A percentile compares a stretch with the other conserved stretches of the same genome.
Evolutionary conservation across 2,797 vertebrate genomes (phyloP).

Genomic region (Otus scops): DNA sequence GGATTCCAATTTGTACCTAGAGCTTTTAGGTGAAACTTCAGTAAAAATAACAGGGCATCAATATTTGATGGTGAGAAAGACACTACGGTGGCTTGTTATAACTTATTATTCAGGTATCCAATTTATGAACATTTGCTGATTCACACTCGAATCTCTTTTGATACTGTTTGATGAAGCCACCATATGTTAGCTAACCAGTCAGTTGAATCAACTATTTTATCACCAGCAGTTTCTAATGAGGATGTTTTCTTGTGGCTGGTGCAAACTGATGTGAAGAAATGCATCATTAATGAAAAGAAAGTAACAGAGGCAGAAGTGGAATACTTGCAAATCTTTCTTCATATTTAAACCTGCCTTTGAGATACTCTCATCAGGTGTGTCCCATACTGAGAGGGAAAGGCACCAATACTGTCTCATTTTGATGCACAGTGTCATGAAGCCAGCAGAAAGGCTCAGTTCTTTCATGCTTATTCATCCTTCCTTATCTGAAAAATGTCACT

Average conservation of each 20-base stretch:
- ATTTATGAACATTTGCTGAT: not conserved
- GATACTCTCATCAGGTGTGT: not conserved
- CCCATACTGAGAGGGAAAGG: not conserved
- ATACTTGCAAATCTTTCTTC: not conserved
- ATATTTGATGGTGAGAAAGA: not conserved
- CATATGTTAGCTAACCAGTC: not conserved
- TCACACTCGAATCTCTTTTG: not conserved
- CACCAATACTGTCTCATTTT: not conserved
- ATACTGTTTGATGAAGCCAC: not conserved
- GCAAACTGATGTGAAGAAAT: not conserved
- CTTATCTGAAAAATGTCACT: not conserved
- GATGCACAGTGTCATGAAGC: not conserved
- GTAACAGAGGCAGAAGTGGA: not conserved
- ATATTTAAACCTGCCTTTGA: not conserved
- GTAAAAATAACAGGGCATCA: not conserved
- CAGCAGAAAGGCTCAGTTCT: not conserved
- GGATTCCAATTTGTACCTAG: not conserved
- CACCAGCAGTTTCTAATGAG: not conserved
- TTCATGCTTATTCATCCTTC: not conserved
- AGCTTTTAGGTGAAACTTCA: not conserved
- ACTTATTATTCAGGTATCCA: not conserved
- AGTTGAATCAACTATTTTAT: not conserved
- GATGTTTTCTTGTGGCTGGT: not conserved
- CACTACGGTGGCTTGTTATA: not conserved
- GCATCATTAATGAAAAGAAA: not conserved